Evolutionary conservation across 2,113 vertebrate genomes (phyloP).

Genomic region (Lepidothrix coronata): DNA sequence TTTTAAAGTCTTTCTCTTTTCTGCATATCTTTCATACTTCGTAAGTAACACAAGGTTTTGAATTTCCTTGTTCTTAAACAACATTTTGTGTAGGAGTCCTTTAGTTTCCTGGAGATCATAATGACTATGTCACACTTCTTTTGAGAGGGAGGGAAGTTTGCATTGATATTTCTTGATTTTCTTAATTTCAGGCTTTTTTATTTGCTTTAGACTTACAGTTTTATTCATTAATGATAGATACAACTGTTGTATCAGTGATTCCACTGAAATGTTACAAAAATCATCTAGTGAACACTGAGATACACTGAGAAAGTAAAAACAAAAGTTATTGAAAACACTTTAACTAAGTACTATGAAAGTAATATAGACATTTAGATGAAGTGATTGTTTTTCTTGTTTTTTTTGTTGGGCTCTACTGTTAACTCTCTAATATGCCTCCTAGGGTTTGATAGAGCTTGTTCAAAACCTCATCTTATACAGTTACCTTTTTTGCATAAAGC

Average conservation of each 20-base stretch:
- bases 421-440: not conserved
- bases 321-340: slow-evolving; percentile 9
- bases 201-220: not conserved
- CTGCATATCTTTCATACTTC: not conserved
- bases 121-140: not conserved
- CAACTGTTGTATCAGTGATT: not conserved
- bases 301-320: not conserved
- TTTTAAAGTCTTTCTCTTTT: not conserved
- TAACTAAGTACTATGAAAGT: not conserved
- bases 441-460: slow-evolving; percentile 12
- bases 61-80: not conserved
- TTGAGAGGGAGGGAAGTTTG: not conserved
- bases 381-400: not conserved
- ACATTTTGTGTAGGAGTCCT: not conserved
- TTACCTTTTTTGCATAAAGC: not conserved
- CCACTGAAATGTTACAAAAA: not conserved
- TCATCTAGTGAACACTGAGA: not conserved
- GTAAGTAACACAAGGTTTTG: not conserved
- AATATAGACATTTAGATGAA: not conserved
- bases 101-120: not conserved
- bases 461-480: slow-evolving; percentile 2
- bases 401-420: not conserved
- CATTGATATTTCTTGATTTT: not conserved
- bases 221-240: not conserved
- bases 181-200: not conserved